Evolutionary conservation across 2,888 invertebrate genomes (phyloP).

Genomic region (Andrena minutula): DNA sequence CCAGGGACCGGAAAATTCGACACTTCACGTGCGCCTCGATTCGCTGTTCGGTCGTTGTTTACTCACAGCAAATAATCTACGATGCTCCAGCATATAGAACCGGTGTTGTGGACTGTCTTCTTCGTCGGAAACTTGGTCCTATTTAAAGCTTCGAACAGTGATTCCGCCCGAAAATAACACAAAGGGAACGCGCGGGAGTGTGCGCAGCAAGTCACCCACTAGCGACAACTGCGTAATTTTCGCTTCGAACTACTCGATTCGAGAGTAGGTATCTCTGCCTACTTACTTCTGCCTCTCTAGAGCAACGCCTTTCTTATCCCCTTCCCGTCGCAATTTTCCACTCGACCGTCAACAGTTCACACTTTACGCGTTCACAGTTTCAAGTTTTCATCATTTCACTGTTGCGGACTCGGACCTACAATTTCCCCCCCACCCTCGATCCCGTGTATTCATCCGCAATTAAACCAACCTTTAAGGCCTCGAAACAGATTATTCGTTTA

Average conservation of each 20-base stretch:
- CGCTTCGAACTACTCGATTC: constrained; percentile 40
- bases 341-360: too few relatives aligned
- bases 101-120: constrained; percentile 82
- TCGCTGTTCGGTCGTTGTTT: constrained; percentile 70
- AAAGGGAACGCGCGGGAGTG: constrained; percentile 80
- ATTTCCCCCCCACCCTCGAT: too few relatives aligned
- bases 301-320: not conserved
- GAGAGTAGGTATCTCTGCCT: not conserved
- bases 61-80: constrained; percentile 84
- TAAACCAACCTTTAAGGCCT: not conserved
- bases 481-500: not conserved
- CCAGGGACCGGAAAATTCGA: not conserved
- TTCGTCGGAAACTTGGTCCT: constrained; percentile 81
- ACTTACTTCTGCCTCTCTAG: not conserved
- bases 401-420: too few relatives aligned
- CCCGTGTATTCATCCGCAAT: not conserved
- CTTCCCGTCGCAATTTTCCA: not conserved
- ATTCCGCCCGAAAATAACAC: constrained; percentile 84
- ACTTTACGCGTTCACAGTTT: too few relatives aligned
- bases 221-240: constrained; percentile 68
- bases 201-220: constrained; percentile 71
- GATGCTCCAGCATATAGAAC: constrained; percentile 84
- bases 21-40: constrained; percentile 46
- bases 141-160: constrained; percentile 83
- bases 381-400: too few relatives aligned